Conservation (phyloP, 1,140 invertebrate genomes). For the Drosophila burlai region DNA sequence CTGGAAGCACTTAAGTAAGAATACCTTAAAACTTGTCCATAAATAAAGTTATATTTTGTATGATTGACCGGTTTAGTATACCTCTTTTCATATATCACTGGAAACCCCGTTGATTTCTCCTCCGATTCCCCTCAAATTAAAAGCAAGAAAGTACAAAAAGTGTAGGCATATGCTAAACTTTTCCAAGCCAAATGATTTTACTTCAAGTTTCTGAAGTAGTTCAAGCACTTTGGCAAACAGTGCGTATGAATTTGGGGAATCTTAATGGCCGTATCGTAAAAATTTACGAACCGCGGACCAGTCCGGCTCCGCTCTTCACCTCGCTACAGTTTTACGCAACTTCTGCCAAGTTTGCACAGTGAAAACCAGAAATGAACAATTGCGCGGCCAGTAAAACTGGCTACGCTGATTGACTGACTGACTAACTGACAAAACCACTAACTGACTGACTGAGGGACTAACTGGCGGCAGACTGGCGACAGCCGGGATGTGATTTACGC, state of each 20-base stretch:
- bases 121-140: background rate
- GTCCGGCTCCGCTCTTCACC: background rate
- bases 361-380: slow-evolving; percentile 59
- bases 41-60: background rate
- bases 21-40: background rate
- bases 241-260: slow-evolving; percentile 51
- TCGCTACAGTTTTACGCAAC: slow-evolving; percentile 53
- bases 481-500: slow-evolving; percentile 43
- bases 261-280: slow-evolving; percentile 32
- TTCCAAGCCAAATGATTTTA: slow-evolving; percentile 3
- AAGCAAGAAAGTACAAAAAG: background rate
- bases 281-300: slow-evolving; percentile 44
- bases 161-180: background rate
- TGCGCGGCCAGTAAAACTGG: slow-evolving; percentile 36
- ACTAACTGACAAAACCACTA: background rate
- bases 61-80: background rate
- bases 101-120: background rate
- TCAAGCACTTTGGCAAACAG: slow-evolving; percentile 43
- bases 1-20: background rate
- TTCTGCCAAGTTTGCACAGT: slow-evolving; percentile 33
- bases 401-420: slow-evolving; percentile 20
- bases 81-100: background rate
- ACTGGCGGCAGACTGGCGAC: slow-evolving; percentile 33
- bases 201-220: slow-evolving; percentile 20
- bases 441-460: slow-evolving; percentile 26